Evolutionary conservation across 2,113 vertebrate species (phyloP).

Genomic region (Macheiramphus alcinus): DNA sequence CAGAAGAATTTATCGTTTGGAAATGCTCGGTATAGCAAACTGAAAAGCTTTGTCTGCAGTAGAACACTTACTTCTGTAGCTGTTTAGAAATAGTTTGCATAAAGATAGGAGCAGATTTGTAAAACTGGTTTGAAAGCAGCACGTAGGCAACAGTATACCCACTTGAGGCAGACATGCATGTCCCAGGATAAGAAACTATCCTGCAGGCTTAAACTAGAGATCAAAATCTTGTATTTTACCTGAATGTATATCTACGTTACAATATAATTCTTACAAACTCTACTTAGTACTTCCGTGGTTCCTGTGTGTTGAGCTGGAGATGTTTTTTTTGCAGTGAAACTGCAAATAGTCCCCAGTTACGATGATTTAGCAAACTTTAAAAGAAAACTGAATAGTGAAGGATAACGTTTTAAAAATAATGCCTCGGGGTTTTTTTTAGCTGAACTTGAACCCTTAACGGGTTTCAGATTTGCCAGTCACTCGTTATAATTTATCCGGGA

Average conservation of each 20-base stretch:
- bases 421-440: neutral
- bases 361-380: neutral
- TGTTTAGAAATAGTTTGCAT: neutral
- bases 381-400: neutral
- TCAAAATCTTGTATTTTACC: neutral
- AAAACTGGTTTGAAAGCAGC: neutral
- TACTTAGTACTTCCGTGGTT: neutral
- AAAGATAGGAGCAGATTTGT: neutral
- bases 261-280: neutral
- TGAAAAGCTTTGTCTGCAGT: neutral
- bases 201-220: neutral
- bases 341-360: neutral
- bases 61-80: neutral
- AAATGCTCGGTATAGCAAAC: neutral
- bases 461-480: conserved; percentile 13
- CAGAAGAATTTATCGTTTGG: neutral
- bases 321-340: neutral
- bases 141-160: neutral
- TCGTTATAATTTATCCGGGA: conserved; percentile 49
- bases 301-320: neutral
- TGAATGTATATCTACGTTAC: neutral
- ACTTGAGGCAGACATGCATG: neutral
- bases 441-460: neutral
- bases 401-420: conserved; percentile 35
- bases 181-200: neutral